phyloP scores from a whole-genome alignment of 1,140 invertebrate genomes.

The Drosophila kohkoa region DNA sequence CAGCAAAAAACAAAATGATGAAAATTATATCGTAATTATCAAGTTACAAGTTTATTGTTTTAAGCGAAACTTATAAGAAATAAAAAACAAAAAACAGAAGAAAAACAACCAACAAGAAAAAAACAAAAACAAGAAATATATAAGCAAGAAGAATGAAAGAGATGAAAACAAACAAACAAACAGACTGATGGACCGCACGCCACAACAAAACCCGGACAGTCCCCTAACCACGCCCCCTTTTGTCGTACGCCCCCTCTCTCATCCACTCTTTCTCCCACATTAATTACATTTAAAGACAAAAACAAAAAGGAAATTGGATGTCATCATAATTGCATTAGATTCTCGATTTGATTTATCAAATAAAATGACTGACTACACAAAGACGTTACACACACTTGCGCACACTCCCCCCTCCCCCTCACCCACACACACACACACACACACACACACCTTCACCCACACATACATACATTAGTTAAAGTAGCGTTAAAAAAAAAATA shows the following conservation, averaged over 20 bases:
- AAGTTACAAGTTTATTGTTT: slow-evolving; percentile 61
- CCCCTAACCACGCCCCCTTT: not conserved
- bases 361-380: slow-evolving; percentile 73
- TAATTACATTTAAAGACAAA: slow-evolving; percentile 30
- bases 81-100: slow-evolving; percentile 49
- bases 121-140: slow-evolving; percentile 44
- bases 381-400: slow-evolving; percentile 65
- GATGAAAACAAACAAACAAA: slow-evolving; percentile 57
- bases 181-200: slow-evolving; percentile 76
- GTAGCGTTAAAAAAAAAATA: slow-evolving; percentile 64
- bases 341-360: slow-evolving; percentile 56
- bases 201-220: slow-evolving; percentile 57
- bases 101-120: slow-evolving; percentile 41
- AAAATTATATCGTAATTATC: slow-evolving; percentile 53
- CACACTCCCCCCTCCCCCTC: not conserved
- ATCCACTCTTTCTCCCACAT: not conserved
- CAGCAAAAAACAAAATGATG: slow-evolving; percentile 5
- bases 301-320: slow-evolving; percentile 36
- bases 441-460: not conserved
- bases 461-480: slow-evolving; percentile 65
- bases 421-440: no score
- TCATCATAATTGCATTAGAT: slow-evolving; percentile 9
- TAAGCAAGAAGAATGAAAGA: slow-evolving; percentile 42
- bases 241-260: not conserved
- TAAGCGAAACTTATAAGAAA: slow-evolving; percentile 52